phyloP scores from a whole-genome alignment of 2,888 invertebrate species.

The Brassicogethes aeneus region DNA sequence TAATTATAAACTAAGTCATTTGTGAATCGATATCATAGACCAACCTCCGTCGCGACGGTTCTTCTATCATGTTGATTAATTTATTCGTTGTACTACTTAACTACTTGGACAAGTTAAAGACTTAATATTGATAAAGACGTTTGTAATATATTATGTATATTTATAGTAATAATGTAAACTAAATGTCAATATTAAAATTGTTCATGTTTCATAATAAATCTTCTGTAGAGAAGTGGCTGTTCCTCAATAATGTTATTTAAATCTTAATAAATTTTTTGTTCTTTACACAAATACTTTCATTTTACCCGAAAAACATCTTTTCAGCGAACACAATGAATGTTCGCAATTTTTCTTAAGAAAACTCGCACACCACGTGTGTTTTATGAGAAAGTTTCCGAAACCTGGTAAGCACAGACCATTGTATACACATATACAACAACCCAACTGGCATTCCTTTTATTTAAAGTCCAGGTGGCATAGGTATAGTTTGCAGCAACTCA shows the following conservation, averaged over 20 bases:
- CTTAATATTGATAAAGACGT: slow-evolving; percentile 37
- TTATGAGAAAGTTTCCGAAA: too few species aligned
- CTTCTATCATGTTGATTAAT: slow-evolving; percentile 21
- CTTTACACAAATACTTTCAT: slow-evolving; percentile 9
- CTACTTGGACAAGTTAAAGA: slow-evolving; percentile 38
- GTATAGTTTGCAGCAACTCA: too few species aligned
- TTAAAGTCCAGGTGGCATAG: too few species aligned
- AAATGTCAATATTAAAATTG: slow-evolving; percentile 39
- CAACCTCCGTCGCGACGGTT: slow-evolving; percentile 12
- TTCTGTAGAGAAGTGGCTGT: slow-evolving; percentile 38
- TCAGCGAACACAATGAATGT: too few species aligned
- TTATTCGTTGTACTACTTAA: slow-evolving; percentile 35
- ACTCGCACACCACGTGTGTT: too few species aligned
- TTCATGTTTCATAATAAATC: slow-evolving; percentile 39
- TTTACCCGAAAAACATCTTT: too few species aligned
- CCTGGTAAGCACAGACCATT: too few species aligned
- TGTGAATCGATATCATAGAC: slow-evolving; percentile 23
- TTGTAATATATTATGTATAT: slow-evolving; percentile 41
- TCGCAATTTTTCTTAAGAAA: too few species aligned
- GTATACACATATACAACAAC: too few species aligned
- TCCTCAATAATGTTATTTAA: slow-evolving; percentile 40
- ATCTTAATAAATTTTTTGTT: slow-evolving; percentile 40
- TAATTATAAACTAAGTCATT: slow-evolving; percentile 41
- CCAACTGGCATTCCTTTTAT: too few species aligned
- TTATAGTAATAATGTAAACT: slow-evolving; percentile 38